A percentile compares a stretch with the other conserved stretches of the same genome.
Evolutionary conservation across 2,113 vertebrate species (phyloP).

Genomic region (Daubentonia madagascariensis): DNA sequence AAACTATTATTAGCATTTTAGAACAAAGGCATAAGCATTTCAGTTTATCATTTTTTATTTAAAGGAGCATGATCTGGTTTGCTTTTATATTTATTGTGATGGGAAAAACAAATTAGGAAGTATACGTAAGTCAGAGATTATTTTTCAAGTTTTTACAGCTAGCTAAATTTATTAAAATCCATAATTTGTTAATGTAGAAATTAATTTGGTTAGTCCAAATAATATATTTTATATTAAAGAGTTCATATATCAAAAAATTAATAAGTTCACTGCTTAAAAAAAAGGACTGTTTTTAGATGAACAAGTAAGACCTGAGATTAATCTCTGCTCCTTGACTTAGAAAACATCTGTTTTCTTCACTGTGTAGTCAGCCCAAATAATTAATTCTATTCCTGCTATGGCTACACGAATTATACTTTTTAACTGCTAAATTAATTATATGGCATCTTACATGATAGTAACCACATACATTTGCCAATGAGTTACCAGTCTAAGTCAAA

Average conservation of each 20-base stretch:
- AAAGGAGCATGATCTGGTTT: not conserved
- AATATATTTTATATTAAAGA: slow-evolving; percentile 48
- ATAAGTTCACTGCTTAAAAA: slow-evolving; percentile 56
- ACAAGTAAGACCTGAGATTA: slow-evolving; percentile 86
- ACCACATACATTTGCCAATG: slow-evolving; percentile 71
- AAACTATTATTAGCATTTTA: not conserved
- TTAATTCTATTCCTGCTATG: slow-evolving; percentile 89
- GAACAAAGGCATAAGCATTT: not conserved
- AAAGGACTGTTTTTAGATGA: slow-evolving; percentile 86
- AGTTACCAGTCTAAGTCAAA: slow-evolving; percentile 65
- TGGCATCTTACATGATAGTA: slow-evolving; percentile 75
- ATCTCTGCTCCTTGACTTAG: slow-evolving; percentile 85
- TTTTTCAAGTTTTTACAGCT: slow-evolving; percentile 17
- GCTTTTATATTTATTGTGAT: slow-evolving; percentile 35
- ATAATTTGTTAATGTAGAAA: not conserved
- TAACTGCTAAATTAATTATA: slow-evolving; percentile 88
- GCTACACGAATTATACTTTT: slow-evolving; percentile 87
- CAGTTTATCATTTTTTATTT: not conserved
- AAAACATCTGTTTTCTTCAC: slow-evolving; percentile 90
- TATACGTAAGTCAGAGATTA: not conserved
- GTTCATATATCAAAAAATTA: slow-evolving; percentile 60
- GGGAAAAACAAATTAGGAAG: slow-evolving; percentile 39
- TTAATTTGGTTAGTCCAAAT: slow-evolving; percentile 51
- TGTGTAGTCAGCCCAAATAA: slow-evolving; percentile 90
- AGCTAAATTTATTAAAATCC: slow-evolving; percentile 50